Percentiles rank a stretch among this genome's conserved stretches.
phyloP scores from a whole-genome alignment of 1,140 invertebrate genomes.

The Brevipalpus yothersi region DNA sequence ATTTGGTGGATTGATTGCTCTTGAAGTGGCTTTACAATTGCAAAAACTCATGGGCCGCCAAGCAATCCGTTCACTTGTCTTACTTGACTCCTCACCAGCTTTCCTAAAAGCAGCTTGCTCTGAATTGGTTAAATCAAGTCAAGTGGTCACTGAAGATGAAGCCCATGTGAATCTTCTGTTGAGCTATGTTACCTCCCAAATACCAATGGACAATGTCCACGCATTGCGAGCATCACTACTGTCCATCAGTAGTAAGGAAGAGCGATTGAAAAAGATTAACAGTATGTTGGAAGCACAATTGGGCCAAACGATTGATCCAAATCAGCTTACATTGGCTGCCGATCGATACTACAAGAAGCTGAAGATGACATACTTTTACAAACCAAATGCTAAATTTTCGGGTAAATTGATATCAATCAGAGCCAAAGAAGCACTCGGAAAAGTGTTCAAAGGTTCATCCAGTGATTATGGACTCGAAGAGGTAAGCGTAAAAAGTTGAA shows the following conservation, averaged over 20 bases:
- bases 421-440: slow-evolving; percentile 26
- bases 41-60: slow-evolving; percentile 29
- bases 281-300: slow-evolving; percentile 18
- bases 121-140: slow-evolving; percentile 13
- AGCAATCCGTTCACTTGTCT: slow-evolving; percentile 25
- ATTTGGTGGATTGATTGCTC: slow-evolving; percentile 67
- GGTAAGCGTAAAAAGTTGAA: background rate
- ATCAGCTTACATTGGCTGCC: slow-evolving; percentile 34
- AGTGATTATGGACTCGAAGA: background rate
- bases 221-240: slow-evolving; percentile 33
- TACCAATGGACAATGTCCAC: slow-evolving; percentile 49
- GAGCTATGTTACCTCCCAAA: slow-evolving; percentile 35
- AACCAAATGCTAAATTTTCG: slow-evolving; percentile 33
- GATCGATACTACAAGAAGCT: slow-evolving; percentile 49
- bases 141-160: slow-evolving; percentile 19
- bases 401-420: slow-evolving; percentile 50
- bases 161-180: slow-evolving; percentile 43
- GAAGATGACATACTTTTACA: slow-evolving; percentile 39
- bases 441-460: background rate
- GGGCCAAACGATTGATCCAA: slow-evolving; percentile 15
- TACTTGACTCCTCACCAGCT: slow-evolving; percentile 67
- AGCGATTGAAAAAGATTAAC: slow-evolving; percentile 18
- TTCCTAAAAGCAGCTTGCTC: slow-evolving; percentile 1
- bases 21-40: slow-evolving; percentile 68
- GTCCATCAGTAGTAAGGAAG: slow-evolving; percentile 18